phyloP scores from a whole-genome alignment of 37 sponge, comb jelly and placozoan genomes.

The Spongilla lacustris region DNA sequence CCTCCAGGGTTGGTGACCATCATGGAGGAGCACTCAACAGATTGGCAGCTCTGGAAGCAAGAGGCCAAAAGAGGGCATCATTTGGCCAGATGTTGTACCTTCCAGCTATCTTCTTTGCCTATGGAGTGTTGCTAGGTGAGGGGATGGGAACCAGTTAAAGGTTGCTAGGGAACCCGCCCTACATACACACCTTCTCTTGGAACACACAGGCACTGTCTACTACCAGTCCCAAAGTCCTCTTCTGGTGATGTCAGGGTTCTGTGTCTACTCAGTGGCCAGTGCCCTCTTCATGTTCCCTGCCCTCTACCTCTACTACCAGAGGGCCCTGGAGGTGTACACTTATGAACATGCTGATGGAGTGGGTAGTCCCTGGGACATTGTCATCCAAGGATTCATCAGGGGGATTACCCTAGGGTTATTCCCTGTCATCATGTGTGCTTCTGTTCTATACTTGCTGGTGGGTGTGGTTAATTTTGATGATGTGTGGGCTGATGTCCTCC shows the following conservation, averaged over 20 bases:
- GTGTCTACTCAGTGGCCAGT: slow-evolving; percentile 89
- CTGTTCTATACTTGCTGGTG: slow-evolving; percentile 77
- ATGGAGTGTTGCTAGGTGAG: slow-evolving; percentile 31
- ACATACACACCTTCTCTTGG: not conserved
- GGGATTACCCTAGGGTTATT: slow-evolving; percentile 55
- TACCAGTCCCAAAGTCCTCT: not conserved
- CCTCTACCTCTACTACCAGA: slow-evolving; percentile 65
- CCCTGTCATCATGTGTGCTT: slow-evolving; percentile 74
- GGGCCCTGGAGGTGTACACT: slow-evolving; percentile 65
- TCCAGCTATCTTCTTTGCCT: slow-evolving; percentile 70
- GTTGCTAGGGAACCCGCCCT: not conserved
- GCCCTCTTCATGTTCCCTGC: slow-evolving; percentile 94
- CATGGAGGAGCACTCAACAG: slow-evolving; percentile 7
- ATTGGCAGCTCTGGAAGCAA: slow-evolving; percentile 46
- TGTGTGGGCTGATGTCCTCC: too few species aligned
- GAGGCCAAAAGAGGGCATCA: slow-evolving; percentile 42
- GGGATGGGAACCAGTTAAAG: not conserved
- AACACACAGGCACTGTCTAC: slow-evolving; percentile 17
- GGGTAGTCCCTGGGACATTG: slow-evolving; percentile 68
- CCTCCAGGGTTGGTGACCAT: not conserved
- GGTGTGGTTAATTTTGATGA: slow-evolving; percentile 13
- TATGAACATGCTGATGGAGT: slow-evolving; percentile 81
- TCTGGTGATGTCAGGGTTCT: slow-evolving; percentile 82
- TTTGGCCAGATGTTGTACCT: slow-evolving; percentile 53
- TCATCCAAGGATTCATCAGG: slow-evolving; percentile 83